Percentiles rank a stretch among this genome's conserved stretches.
phyloP scores from a whole-genome alignment of 2,113 vertebrate species.

The Delphinapterus leucas region DNA sequence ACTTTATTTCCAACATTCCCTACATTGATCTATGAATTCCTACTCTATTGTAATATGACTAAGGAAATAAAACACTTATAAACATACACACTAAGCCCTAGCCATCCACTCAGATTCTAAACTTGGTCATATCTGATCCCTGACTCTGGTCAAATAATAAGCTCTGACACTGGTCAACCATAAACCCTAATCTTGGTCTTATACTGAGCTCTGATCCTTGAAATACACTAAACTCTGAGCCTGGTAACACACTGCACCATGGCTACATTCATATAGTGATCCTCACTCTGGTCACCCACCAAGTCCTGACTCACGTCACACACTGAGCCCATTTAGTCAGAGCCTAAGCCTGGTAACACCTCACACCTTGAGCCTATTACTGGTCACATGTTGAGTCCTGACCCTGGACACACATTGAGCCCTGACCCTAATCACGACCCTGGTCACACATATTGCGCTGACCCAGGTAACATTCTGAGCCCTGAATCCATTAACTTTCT shows the following conservation, averaged over 20 bases:
- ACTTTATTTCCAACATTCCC: not conserved
- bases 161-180: not conserved
- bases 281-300: not conserved
- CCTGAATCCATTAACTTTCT: not conserved
- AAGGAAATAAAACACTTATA: not conserved
- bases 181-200: not conserved
- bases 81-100: not conserved
- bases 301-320: not conserved
- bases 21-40: not conserved
- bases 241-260: not conserved
- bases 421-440: not conserved
- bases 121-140: not conserved
- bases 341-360: not conserved
- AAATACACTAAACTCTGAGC: not conserved
- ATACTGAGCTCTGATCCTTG: not conserved
- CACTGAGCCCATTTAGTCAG: not conserved
- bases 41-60: not conserved
- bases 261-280: not conserved
- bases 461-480: not conserved
- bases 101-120: not conserved
- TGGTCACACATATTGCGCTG: no score
- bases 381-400: not conserved
- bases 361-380: not conserved
- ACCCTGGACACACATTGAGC: not conserved
- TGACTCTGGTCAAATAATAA: not conserved